Percentiles rank a stretch among this genome's conserved stretches.
Evolutionary conservation across 2,797 vertebrate species (phyloP).

Genomic region (Peromyscus nudipes): DNA sequence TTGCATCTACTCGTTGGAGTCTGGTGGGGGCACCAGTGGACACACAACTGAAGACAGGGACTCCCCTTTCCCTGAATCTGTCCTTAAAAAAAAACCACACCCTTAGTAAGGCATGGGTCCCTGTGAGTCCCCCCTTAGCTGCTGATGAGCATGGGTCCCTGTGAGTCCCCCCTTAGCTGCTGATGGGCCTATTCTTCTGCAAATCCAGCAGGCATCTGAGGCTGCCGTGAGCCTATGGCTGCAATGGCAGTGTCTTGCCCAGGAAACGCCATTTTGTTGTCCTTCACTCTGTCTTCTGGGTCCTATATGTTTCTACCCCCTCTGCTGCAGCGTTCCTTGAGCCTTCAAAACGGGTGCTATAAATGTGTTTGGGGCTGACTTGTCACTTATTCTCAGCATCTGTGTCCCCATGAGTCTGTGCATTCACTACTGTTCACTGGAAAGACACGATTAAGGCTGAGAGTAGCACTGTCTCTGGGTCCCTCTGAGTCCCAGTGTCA

Average conservation of each 20-base stretch:
- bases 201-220: neutral
- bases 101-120: neutral
- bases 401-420: neutral
- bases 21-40: neutral
- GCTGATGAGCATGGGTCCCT: too few relatives aligned
- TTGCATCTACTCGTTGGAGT: neutral
- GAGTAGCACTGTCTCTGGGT: neutral
- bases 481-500: too few relatives aligned
- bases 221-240: too few relatives aligned
- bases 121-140: neutral
- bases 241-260: neutral
- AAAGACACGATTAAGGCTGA: neutral
- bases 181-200: neutral
- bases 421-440: neutral
- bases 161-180: too few relatives aligned
- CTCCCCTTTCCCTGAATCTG: neutral
- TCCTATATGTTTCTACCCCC: neutral
- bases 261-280: neutral
- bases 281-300: neutral
- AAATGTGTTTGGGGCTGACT: neutral
- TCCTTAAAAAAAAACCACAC: neutral
- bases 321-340: neutral
- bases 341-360: neutral
- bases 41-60: neutral
- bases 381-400: neutral